phyloP scores from a whole-genome alignment of 1,140 invertebrate genomes.

The Drosophila pallidifrons region DNA sequence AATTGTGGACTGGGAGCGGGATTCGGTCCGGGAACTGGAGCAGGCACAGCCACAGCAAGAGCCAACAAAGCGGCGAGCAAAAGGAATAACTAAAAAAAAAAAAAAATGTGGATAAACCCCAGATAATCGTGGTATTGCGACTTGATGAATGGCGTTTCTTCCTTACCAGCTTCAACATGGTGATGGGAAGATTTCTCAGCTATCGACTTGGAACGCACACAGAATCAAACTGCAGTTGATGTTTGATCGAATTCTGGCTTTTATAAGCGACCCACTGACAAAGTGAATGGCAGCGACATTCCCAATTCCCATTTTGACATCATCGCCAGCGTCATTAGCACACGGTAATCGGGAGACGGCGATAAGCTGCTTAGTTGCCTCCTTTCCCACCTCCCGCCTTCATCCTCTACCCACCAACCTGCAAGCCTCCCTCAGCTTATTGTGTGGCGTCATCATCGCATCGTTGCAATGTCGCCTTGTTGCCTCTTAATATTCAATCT shows the following conservation, averaged over 20 bases:
- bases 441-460: constrained; percentile 29
- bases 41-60: constrained; percentile 59
- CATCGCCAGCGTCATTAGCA: constrained; percentile 28
- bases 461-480: constrained; percentile 46
- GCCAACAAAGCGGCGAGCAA: constrained; percentile 68
- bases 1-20: constrained; percentile 67
- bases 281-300: constrained; percentile 28
- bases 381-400: background rate
- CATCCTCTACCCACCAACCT: background rate
- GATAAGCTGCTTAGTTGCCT: constrained; percentile 43
- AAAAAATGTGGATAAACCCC: background rate
- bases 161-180: constrained; percentile 76
- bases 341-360: constrained; percentile 9
- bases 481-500: constrained; percentile 67
- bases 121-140: background rate
- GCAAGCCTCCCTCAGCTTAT: background rate
- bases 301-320: constrained; percentile 19
- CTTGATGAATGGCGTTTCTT: background rate
- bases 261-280: constrained; percentile 39
- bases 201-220: constrained; percentile 45
- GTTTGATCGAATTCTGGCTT: constrained; percentile 43
- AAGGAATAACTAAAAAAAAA: constrained; percentile 58
- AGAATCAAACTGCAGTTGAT: constrained; percentile 58
- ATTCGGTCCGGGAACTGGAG: constrained; percentile 58
- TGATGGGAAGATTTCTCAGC: constrained; percentile 41